Evolutionary conservation across 2,797 vertebrate genomes (phyloP), one percentile per base, ranked within the genome.

Genomic region (Chrosomus eos): DNA sequence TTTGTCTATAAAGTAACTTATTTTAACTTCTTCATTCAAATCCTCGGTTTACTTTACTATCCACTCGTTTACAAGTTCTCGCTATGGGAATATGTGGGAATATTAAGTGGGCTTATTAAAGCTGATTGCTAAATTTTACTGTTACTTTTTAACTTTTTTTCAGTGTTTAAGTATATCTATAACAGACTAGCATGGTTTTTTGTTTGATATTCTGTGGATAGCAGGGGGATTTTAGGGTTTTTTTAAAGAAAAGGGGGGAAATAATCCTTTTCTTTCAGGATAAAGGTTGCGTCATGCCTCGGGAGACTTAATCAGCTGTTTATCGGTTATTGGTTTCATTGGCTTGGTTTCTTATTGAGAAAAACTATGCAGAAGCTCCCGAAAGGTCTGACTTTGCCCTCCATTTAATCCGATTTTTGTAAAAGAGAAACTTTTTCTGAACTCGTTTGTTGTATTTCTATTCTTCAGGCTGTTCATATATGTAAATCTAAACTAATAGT

Each of bases 141-240:
- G n/a, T n/a, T n/a, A n/a, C n/a, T n/a, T n/a, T n/a, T n/a, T n/a
- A n/a, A n/a, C n/a, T n/a, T n/a, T 28, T 11, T 14, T 14, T 16
- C 5, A 5, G n/a, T 58, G 55, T 26, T 60, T 13, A 60, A n/a
- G 4, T n/a, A 60, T n/a, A 10, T 26, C n/a, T n/a, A n/a, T n/a
- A 60, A 60, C 11, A 62, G 26, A 62, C 13, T 14, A 28, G 26
- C 26, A 62, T 18, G 33, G 4, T 53, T 68, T 26, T 4, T 36
- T 51, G 18, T 70, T 53, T 53, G 45, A 53, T 70, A 55, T 81
- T 55, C n/a, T 40, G 66, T 40, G 78, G 31, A 53, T 38, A n/a
- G 11, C 9, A 3, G 23, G 26, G 1, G 2, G 13, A 36, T 51
- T n/a, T 58, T 53, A 43, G 13, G 33, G 5, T 33, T 33, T 36